Base-by-base conservation (phyloP, 2,797 vertebrate genomes). In the Xiphorhynchus erythropygius region DNA sequence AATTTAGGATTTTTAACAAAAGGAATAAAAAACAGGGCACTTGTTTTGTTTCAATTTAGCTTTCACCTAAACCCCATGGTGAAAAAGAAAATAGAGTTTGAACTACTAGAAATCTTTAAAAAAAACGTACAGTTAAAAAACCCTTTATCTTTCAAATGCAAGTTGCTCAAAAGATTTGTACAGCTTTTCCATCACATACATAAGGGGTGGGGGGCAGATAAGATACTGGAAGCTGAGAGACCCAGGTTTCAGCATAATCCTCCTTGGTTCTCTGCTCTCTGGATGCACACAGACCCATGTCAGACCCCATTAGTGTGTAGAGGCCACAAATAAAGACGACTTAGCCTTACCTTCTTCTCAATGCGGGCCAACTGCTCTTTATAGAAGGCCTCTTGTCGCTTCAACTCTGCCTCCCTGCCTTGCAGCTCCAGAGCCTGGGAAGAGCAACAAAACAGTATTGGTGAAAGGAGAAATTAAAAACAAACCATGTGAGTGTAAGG, bases 341-440 rank as follows among this genome's bases (percentile, higher is more conserved):
- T 28, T 2, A 14, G 18, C n/a, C 96, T 94, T 97, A 99, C 99
- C 99, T 98, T 99, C 95, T 96, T 98, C 95, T 99, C 99, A 82
- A 99, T 98, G 87, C 97, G 98, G 77, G 97, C 96, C 97, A 99
- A 89, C 96, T 99, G 99, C 94, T 99, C 99, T 96, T 98, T 98
- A 84, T 98, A 99, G 97, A 99, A 99, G 71, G 96, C 91, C 15
- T 99, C 98, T 63, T 98, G 97, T 5, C 93, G 96, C 92, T 98
- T 98, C 96, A 99, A 91, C 96, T 99, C 98, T 15, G 96, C 95
- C 81, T 99, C 99, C 92, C 98, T 98, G 96, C 97, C 98, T 90
- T 99, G 98, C 91, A 99, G 98, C 91, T 98, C 98, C 93, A 97
- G 92, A 57, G 96, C 98, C 99, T 99, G 92, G 50, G 67, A 93